Evolutionary conservation across 2,888 invertebrate genomes (phyloP).

Genomic region (Oligia fasciuncula): DNA sequence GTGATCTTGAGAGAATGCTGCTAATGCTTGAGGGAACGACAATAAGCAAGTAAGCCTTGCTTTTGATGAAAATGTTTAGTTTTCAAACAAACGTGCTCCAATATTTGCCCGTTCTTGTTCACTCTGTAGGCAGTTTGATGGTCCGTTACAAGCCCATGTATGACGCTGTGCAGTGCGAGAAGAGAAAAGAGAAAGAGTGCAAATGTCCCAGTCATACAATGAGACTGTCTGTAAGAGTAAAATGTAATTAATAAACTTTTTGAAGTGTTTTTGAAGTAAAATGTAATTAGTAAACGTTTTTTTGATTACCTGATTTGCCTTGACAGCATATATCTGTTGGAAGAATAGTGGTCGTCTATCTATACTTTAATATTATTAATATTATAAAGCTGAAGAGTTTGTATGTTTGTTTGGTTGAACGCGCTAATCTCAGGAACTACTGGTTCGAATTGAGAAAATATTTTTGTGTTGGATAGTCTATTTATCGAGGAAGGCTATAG

Average conservation of each 20-base stretch:
- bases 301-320: background rate
- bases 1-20: background rate
- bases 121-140: background rate
- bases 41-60: background rate
- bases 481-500: too few relatives aligned
- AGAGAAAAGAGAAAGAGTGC: background rate
- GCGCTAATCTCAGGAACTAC: too few relatives aligned
- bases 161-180: slow-evolving; percentile 1
- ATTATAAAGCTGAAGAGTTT: too few relatives aligned
- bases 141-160: slow-evolving; percentile 5
- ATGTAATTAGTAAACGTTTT: slow-evolving; percentile 30
- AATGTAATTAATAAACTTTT: slow-evolving; percentile 29
- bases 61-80: background rate
- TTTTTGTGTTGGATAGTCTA: too few relatives aligned
- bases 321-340: too few relatives aligned
- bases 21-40: background rate
- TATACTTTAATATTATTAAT: too few relatives aligned
- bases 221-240: slow-evolving; percentile 21
- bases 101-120: background rate
- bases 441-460: too few relatives aligned
- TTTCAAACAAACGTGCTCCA: background rate
- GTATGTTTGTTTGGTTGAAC: too few relatives aligned
- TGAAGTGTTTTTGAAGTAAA: slow-evolving; percentile 9
- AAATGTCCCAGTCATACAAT: background rate
- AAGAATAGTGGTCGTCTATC: too few relatives aligned